Conservation (phyloP, 2,113 vertebrate genomes). For the Eulacestoma nigropectus region DNA sequence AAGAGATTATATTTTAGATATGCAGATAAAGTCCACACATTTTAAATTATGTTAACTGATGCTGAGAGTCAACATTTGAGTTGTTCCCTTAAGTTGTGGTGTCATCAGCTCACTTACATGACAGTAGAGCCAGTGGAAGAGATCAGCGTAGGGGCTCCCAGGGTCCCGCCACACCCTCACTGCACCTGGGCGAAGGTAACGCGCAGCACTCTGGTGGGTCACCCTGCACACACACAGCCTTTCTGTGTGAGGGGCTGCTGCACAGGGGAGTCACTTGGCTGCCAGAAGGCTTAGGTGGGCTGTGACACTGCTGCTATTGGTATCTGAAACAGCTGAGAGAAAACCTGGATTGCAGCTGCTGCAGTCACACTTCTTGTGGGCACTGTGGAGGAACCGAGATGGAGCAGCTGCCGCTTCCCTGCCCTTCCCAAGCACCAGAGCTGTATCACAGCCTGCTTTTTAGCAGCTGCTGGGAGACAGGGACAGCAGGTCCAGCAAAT, state of each 20-base stretch:
- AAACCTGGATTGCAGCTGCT: background rate
- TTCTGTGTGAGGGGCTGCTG: background rate
- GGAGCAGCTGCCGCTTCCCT: background rate
- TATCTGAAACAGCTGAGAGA: background rate
- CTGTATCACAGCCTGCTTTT: background rate
- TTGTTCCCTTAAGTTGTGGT: background rate
- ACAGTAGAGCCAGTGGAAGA: background rate
- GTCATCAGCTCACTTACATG: background rate
- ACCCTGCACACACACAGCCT: background rate
- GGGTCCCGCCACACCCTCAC: background rate
- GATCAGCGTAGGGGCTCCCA: background rate
- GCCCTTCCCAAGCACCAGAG: background rate
- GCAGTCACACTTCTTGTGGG: background rate
- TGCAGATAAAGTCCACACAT: background rate
- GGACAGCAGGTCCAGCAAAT: background rate
- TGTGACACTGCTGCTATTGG: background rate
- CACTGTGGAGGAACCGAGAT: background rate
- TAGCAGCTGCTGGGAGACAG: background rate
- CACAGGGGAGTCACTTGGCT: background rate
- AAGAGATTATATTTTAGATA: background rate
- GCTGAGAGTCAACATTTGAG: background rate
- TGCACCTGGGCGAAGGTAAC: fast-evolving
- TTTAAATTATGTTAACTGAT: background rate
- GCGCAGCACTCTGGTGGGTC: too few species aligned
- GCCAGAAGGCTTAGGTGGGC: background rate